Evolutionary conservation across 64 coral and sea anemone genomes (phyloP), one percentile per base, ranked within the genome.

Genomic region (Actinia tenebrosa): DNA sequence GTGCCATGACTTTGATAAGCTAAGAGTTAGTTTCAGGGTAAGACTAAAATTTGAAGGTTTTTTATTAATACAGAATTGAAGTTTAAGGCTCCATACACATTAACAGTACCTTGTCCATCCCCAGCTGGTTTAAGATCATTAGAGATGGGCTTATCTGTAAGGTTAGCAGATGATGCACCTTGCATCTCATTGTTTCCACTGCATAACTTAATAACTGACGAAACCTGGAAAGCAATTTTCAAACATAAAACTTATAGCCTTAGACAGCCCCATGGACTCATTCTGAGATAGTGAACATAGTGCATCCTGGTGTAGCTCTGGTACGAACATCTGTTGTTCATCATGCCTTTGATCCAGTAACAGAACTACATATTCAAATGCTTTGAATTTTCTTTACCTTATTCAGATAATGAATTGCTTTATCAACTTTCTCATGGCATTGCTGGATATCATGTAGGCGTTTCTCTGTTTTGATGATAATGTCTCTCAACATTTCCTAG

Each of bases 391-490:
- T 14, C 14, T 47, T 45, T 53, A 81, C 79, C 79, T 81, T 81
- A 18, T 45, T 23, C 8, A 81, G 17, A 52, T 81, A 81, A 22
- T 53, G 79, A 22, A 81, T 50, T 22, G 79, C 79, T 53, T 81
- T 81, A 9, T 53, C 45, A 52, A 81, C 45, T 23, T 81, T 81
- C 50, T 50, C 79, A 81, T 81, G 79, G 46, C 79, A 81, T 52
- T 81, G 79, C 10, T 81, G 79, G 14, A 81, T 81, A 7, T 81
- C 79, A 75, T 81, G 79, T 7, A 81, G 46, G 27, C 79, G 46
- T 37, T 81, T 81, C 17, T 81, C 79, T 50, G 79, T 50, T 14
- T 81, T 81, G 0, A 22, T 4, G 11, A 53, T n/a, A 7, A 81
- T 16, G 6, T 81, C 79, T 9, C 16, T 45, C 6, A 81, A 45